A percentile compares a stretch with the other conserved stretches of the same genome.
These are phyloP conservation scores for Cirrhinus mrigala DNA, from an alignment of 2,797 vertebrate genomes.

Conservation along the genomic window DNA sequence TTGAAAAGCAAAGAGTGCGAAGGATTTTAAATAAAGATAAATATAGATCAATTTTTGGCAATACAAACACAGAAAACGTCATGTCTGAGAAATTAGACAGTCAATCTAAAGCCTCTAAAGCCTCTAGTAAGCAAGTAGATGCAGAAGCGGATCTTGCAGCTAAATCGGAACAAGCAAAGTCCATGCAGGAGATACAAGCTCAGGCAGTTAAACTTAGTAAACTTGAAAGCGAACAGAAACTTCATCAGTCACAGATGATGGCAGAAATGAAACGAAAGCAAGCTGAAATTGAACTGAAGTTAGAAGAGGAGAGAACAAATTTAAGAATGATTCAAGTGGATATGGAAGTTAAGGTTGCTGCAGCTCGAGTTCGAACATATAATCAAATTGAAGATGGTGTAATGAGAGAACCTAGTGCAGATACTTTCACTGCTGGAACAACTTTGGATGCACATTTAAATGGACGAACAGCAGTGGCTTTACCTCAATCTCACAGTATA, in stretches of 20 bases:
- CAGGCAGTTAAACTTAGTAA: constrained; percentile 20
- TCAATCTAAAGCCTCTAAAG: background rate
- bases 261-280: too few relatives aligned
- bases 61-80: constrained; percentile 29
- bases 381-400: background rate
- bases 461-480: background rate
- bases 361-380: constrained; percentile 22
- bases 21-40: background rate
- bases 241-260: too few relatives aligned
- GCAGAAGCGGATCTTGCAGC: constrained; percentile 57
- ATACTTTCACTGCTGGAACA: background rate
- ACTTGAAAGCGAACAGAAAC: constrained; percentile 57
- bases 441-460: background rate
- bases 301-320: too few relatives aligned
- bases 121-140: constrained; percentile 38
- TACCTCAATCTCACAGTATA: background rate
- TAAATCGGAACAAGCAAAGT: constrained; percentile 50
- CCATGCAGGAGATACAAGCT: constrained; percentile 34
- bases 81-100: constrained; percentile 8
- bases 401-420: background rate
- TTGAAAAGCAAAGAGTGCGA: background rate
- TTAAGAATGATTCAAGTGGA: too few relatives aligned
- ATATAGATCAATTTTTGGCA: constrained; percentile 27
- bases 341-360: constrained; percentile 53
- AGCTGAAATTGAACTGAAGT: too few relatives aligned